Conservation (phyloP, 2,113 vertebrate species). For the Holacanthus passer region DNA sequence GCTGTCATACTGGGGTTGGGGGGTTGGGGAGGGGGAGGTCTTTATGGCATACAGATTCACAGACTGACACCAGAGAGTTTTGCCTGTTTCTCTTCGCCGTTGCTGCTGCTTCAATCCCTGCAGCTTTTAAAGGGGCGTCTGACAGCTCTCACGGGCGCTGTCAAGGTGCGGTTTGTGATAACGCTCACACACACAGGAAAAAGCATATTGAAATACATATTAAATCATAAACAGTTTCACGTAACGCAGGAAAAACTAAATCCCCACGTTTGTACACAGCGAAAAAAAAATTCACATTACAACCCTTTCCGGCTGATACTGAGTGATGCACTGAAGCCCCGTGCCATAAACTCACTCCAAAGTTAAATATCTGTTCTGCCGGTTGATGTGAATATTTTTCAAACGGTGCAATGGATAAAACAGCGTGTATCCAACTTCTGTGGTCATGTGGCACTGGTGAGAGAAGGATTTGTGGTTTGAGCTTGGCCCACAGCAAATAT, state of each 20-base stretch:
- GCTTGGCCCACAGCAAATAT: slow-evolving; percentile 57
- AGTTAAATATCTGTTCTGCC: slow-evolving; percentile 35
- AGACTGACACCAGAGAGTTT: slow-evolving; percentile 51
- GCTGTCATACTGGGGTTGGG: slow-evolving; percentile 47
- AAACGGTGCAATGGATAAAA: slow-evolving; percentile 45
- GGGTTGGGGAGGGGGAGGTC: slow-evolving; percentile 43
- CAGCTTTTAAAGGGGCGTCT: slow-evolving; percentile 46
- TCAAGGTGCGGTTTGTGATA: slow-evolving; percentile 57
- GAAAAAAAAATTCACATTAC: slow-evolving; percentile 9
- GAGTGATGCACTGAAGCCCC: slow-evolving; percentile 17
- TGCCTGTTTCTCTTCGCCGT: slow-evolving; percentile 40
- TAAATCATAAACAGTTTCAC: slow-evolving; percentile 48
- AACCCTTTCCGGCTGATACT: slow-evolving; percentile 28
- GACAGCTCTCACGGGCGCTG: slow-evolving; percentile 53
- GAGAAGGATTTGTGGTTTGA: slow-evolving; percentile 59
- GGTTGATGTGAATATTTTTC: slow-evolving; percentile 46
- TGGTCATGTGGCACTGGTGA: slow-evolving; percentile 21
- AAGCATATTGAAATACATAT: slow-evolving; percentile 19
- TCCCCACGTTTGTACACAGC: slow-evolving; percentile 18
- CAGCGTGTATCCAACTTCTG: slow-evolving; percentile 22
- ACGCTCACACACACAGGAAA: not conserved
- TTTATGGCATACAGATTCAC: slow-evolving; percentile 65
- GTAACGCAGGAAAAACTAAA: slow-evolving; percentile 30
- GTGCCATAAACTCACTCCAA: slow-evolving; percentile 23
- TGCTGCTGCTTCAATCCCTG: slow-evolving; percentile 50